Evolutionary conservation across 2,888 invertebrate genomes (phyloP).

Genomic region (Leptopterna dolabrata): DNA sequence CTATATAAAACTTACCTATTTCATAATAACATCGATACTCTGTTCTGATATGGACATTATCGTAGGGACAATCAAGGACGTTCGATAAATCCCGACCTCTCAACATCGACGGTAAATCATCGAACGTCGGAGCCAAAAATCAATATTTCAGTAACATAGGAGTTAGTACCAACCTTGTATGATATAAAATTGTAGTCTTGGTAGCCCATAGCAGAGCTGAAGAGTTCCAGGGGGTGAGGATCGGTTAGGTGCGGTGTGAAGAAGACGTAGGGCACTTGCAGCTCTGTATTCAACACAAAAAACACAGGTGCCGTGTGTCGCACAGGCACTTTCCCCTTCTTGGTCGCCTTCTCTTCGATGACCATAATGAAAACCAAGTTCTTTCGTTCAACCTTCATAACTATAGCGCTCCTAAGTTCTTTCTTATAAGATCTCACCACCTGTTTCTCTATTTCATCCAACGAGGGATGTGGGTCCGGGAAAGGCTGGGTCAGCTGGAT

Average conservation of each 20-base stretch:
- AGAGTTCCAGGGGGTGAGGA: neutral
- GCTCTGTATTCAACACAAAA: neutral
- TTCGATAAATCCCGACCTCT: no score
- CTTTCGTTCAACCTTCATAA: neutral
- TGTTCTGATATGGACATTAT: no score
- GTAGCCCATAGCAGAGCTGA: neutral
- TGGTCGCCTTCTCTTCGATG: neutral
- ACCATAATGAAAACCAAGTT: conserved; percentile 11
- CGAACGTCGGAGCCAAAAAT: no score
- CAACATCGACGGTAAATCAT: no score
- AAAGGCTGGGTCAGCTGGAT: neutral
- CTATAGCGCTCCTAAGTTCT: conserved; percentile 15
- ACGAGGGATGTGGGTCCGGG: neutral
- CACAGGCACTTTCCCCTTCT: neutral
- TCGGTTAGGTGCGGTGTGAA: conserved; percentile 6
- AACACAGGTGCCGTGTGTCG: neutral
- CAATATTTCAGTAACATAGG: no score
- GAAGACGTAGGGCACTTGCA: neutral
- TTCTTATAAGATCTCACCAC: conserved; percentile 15
- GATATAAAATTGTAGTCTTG: neutral
- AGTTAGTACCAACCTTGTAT: neutral
- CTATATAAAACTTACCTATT: no score
- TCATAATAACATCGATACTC: no score
- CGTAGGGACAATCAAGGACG: no score
- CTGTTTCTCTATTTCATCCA: neutral